These are phyloP conservation scores for Drosophila busckii DNA, from an alignment of 1,140 invertebrate genomes.

Conservation along the genomic window DNA sequence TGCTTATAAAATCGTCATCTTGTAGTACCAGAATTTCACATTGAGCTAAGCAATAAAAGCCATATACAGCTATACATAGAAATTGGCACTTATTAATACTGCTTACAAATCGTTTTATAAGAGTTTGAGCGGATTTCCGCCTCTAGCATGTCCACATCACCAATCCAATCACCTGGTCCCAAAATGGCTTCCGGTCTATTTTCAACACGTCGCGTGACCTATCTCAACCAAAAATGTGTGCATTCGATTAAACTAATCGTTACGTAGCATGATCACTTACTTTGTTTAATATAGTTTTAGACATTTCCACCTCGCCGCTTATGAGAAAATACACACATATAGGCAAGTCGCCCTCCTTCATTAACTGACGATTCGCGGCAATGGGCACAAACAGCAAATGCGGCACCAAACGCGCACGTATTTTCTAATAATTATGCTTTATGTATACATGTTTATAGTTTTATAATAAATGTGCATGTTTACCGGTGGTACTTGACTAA, in stretches of 20 bases:
- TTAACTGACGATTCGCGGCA: conserved; percentile 35
- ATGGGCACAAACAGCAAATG: conserved; percentile 42
- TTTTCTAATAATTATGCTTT: conserved; percentile 33
- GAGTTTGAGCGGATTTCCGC: conserved; percentile 30
- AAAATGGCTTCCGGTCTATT: conserved; percentile 33
- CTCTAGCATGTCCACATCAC: conserved; percentile 60
- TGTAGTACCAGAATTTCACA: conserved; percentile 53
- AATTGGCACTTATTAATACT: neutral
- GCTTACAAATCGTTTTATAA: conserved; percentile 41
- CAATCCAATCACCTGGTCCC: conserved; percentile 64
- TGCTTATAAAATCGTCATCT: conserved; percentile 41
- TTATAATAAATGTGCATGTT: neutral
- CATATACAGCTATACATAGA: neutral
- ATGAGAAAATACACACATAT: conserved; percentile 54
- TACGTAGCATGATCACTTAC: neutral
- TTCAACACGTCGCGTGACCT: conserved; percentile 21
- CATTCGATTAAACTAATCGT: no score
- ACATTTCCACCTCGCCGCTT: conserved; percentile 62
- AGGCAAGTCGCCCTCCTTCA: conserved; percentile 48
- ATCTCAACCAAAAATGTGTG: neutral
- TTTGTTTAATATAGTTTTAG: conserved; percentile 27
- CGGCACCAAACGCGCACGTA: conserved; percentile 54
- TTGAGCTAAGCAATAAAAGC: conserved; percentile 5
- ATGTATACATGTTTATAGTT: neutral
- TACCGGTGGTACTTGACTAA: conserved; percentile 56